Base-by-base conservation (phyloP, 2,888 invertebrate genomes). In the Dynastes maya region DNA sequence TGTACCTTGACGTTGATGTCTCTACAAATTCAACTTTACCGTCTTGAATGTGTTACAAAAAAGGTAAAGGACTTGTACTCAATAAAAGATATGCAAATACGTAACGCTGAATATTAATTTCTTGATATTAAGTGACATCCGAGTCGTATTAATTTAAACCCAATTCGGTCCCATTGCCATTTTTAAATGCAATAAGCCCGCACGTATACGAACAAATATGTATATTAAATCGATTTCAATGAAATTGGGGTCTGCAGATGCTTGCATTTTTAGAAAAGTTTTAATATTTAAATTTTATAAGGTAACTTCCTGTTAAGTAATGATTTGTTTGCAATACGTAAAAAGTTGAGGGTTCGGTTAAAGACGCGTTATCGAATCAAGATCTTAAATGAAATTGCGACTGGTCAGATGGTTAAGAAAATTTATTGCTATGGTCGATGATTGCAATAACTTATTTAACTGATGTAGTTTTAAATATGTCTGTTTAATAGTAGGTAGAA, bases 261-360 rank as follows among this genome's bases (percentile, higher is more conserved):
- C 55, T 71, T 55, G 40, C 58, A 72, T 37, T 40, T 58, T 58
- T 40, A 40, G 16, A 70, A 72, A 51, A 71, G 32, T 55, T 37
- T 72, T 58, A 58, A 40, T 72, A 72, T 72, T 58, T 68, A 68
- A 71, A 72, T 72, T 72, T 71, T 45, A 37, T 9, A n/a, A 16
- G 58, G 22, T 37, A 32, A 22, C 37, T 37, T 72, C 16, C 40
- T 58, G 72, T 11, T 40, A 16, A 2, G 22, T 37, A 58, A 40
- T 40, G 22, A 16, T 72, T 72, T 58, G 37, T 4, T 40, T 58
- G 29, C 11, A 22, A 32, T 22, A 40, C 16, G 45, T n/a, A n/a
- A 4, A n/a, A 5, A 53, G 13, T 5, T 16, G 4, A 22, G 6
- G 16, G 22, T 58, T 58, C 5, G 22, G 2, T 27, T 58, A 58